Percentiles rank a stretch among this genome's conserved stretches.
These are phyloP conservation scores for Gobionotothen gibberifrons DNA, from an alignment of 2,797 vertebrate genomes.

Conservation along the genomic window DNA sequence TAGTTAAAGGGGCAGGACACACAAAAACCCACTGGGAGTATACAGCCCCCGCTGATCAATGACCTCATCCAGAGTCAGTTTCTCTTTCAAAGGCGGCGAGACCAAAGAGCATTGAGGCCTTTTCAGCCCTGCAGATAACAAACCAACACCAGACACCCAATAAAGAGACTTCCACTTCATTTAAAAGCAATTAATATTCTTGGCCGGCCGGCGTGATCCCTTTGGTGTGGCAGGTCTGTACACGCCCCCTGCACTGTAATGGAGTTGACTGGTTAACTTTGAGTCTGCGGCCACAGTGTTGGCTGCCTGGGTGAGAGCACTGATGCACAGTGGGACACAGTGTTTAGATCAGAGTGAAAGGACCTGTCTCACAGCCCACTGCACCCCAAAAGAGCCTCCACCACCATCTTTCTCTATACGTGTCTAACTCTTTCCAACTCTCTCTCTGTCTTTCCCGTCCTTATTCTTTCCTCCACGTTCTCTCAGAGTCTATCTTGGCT, in stretches of 20 bases:
- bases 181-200: slow-evolving; percentile 92
- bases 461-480: slow-evolving; percentile 66
- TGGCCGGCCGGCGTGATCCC: slow-evolving; percentile 80
- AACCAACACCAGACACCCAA: slow-evolving; percentile 90
- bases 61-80: slow-evolving; percentile 83
- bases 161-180: slow-evolving; percentile 90
- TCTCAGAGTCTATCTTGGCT: slow-evolving; percentile 60
- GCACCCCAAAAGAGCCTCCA: slow-evolving; percentile 82
- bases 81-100: slow-evolving; percentile 83
- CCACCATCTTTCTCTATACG: slow-evolving; percentile 66
- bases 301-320: slow-evolving; percentile 85
- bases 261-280: slow-evolving; percentile 88
- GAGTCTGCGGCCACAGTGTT: slow-evolving; percentile 77
- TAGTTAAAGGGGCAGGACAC: slow-evolving; percentile 82
- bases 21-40: slow-evolving; percentile 79
- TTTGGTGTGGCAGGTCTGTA: slow-evolving; percentile 88
- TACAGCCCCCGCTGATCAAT: slow-evolving; percentile 82
- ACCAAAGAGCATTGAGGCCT: slow-evolving; percentile 84
- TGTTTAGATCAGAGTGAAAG: slow-evolving; percentile 82
- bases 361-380: slow-evolving; percentile 86
- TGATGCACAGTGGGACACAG: slow-evolving; percentile 85
- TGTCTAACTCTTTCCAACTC: slow-evolving; percentile 67
- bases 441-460: slow-evolving; percentile 63
- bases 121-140: slow-evolving; percentile 85
- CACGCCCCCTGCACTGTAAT: slow-evolving; percentile 85